Evolutionary conservation across 2,113 vertebrate species (phyloP).

Genomic region (Odocoileus virginianus): DNA sequence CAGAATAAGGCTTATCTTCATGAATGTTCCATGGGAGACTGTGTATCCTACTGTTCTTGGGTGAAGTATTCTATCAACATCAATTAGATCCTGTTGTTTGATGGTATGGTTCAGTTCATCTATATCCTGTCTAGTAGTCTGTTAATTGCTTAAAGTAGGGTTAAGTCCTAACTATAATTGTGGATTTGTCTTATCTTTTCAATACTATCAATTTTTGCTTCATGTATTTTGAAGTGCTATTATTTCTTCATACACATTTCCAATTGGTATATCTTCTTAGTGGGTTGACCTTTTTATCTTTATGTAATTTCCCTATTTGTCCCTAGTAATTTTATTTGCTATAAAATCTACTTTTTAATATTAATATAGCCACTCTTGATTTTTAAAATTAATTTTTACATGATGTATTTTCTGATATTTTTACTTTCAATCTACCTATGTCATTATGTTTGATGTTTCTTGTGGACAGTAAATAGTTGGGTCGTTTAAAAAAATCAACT

Average conservation of each 20-base stretch:
- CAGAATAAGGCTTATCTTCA: not conserved
- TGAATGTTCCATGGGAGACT: not conserved
- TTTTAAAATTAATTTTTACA: not conserved
- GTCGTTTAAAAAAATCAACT: not conserved
- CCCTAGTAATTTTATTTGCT: not conserved
- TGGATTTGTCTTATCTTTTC: not conserved
- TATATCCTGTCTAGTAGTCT: not conserved
- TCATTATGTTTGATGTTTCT: not conserved
- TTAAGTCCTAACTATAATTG: not conserved
- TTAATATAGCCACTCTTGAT: not conserved
- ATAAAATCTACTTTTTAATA: not conserved
- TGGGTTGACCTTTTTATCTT: not conserved
- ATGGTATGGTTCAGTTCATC: not conserved
- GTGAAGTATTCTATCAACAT: not conserved
- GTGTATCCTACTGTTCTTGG: not conserved
- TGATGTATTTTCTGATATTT: not conserved
- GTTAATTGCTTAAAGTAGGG: not conserved
- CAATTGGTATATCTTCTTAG: not conserved
- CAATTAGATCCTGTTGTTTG: not conserved
- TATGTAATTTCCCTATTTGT: not conserved
- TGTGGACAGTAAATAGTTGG: not conserved
- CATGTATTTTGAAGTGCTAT: not conserved
- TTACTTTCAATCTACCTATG: not conserved
- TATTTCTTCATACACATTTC: not conserved
- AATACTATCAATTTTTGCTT: not conserved